Conservation (phyloP, 2,888 invertebrate genomes). For the Nasonovia ribisnigri region DNA sequence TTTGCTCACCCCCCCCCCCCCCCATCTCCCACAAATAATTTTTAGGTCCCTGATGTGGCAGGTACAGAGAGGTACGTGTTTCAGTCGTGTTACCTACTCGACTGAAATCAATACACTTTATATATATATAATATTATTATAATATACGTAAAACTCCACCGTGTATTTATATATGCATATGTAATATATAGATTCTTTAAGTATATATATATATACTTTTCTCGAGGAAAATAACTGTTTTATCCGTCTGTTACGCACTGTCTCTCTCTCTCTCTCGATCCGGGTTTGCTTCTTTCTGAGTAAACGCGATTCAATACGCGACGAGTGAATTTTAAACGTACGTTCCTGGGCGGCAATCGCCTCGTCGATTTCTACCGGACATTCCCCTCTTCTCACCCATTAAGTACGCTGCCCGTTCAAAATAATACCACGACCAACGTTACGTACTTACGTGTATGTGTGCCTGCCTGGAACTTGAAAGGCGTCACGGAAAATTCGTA, state of each 20-base stretch:
- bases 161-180: background rate
- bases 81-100: background rate
- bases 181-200: background rate
- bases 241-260: background rate
- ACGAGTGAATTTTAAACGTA: background rate
- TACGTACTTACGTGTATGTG: background rate
- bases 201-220: background rate
- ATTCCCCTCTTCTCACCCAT: too few relatives aligned
- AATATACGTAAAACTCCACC: background rate
- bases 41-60: background rate
- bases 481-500: background rate
- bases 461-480: background rate
- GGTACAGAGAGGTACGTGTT: background rate
- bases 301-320: background rate
- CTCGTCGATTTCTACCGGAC: background rate
- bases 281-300: background rate
- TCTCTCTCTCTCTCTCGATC: background rate
- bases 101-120: background rate
- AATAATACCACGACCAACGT: background rate
- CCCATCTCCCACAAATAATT: background rate
- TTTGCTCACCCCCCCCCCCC: background rate
- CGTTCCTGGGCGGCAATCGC: background rate
- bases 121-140: background rate
- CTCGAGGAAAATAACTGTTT: background rate
- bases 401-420: background rate